Evolutionary conservation across 2,113 vertebrate genomes (phyloP).

Genomic region (Hippocampus mohnikei): DNA sequence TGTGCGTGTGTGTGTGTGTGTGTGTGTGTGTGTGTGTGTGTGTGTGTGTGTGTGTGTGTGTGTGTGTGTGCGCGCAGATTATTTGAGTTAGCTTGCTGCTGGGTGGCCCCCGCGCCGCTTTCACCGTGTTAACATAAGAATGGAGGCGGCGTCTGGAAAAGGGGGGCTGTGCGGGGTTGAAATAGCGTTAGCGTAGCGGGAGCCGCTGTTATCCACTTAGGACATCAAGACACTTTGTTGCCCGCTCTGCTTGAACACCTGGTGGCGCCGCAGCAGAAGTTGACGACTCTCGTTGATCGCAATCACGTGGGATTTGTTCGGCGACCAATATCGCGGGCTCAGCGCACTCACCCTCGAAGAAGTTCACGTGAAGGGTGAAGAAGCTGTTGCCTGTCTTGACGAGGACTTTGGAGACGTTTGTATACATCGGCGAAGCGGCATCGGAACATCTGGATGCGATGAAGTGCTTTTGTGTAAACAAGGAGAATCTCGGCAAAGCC

Average conservation of each 20-base stretch:
- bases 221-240: constrained; percentile 63
- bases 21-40: constrained; percentile 28
- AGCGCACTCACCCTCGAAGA: too few species aligned
- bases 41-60: constrained; percentile 26
- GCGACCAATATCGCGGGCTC: too few species aligned
- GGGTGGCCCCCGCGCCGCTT: constrained; percentile 73
- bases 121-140: constrained; percentile 79
- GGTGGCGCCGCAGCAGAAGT: background rate
- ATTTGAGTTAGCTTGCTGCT: constrained; percentile 72
- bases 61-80: constrained; percentile 50
- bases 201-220: constrained; percentile 75
- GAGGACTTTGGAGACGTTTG: constrained; percentile 68
- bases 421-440: constrained; percentile 73
- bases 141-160: constrained; percentile 48
- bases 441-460: constrained; percentile 79
- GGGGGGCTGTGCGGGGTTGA: constrained; percentile 44
- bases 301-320: background rate
- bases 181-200: constrained; percentile 72
- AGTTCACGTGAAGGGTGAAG: background rate
- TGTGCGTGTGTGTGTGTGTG: constrained; percentile 28
- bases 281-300: too few species aligned
- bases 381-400: background rate
- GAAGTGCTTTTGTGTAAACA: constrained; percentile 79
- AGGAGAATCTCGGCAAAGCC: constrained; percentile 71
- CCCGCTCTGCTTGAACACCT: background rate